These are phyloP conservation scores for Meteorus cinctellus DNA, from an alignment of 2,888 invertebrate genomes.

Conservation along the genomic window DNA sequence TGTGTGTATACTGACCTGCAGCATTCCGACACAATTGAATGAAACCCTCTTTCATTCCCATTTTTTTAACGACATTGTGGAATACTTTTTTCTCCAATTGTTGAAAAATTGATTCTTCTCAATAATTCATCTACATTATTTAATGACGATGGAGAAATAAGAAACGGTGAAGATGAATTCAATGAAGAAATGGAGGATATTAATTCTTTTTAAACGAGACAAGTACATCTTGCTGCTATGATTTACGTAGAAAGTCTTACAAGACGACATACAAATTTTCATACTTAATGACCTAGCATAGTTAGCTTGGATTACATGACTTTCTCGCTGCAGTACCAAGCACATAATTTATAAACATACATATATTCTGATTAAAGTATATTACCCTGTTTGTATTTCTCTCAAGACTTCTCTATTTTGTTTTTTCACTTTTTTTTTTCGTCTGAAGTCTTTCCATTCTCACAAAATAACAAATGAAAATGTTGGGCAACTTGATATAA, in stretches of 20 bases:
- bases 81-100: background rate
- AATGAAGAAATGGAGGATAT: background rate
- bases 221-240: background rate
- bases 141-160: background rate
- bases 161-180: background rate
- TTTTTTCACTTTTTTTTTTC: background rate
- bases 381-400: background rate
- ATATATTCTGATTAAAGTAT: background rate
- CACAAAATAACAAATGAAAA: no score
- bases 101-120: background rate
- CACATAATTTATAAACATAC: background rate
- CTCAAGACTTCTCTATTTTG: background rate
- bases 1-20: background rate
- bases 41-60: background rate
- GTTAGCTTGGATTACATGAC: constrained; percentile 2
- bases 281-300: background rate
- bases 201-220: background rate
- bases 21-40: background rate
- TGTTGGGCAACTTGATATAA: no score
- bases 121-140: background rate
- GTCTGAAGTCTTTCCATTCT: background rate
- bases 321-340: background rate
- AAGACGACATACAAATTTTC: constrained; percentile 5
- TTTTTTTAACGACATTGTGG: background rate
- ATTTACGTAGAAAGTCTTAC: background rate